These are phyloP conservation scores for Ophraella communa DNA, from an alignment of 2,888 invertebrate genomes.

Conservation along the genomic window DNA sequence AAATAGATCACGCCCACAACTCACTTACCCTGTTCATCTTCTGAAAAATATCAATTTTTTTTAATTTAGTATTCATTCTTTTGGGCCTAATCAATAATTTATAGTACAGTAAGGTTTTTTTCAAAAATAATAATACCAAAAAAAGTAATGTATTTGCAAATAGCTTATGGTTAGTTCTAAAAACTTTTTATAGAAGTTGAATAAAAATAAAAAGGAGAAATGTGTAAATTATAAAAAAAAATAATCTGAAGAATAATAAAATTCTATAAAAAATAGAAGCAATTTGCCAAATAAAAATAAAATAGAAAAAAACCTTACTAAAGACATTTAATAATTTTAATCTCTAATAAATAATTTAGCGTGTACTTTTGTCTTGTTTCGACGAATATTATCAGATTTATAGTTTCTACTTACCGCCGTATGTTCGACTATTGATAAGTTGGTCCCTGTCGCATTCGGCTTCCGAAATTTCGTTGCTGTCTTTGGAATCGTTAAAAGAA, in stretches of 20 bases:
- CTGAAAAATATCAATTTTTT: slow-evolving; percentile 56
- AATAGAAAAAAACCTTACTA: neutral
- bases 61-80: slow-evolving; percentile 25
- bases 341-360: neutral
- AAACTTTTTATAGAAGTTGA: no score
- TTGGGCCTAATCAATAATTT: neutral
- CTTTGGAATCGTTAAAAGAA: slow-evolving; percentile 91
- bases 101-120: slow-evolving; percentile 14
- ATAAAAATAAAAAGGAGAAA: no score
- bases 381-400: neutral
- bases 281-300: neutral
- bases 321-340: neutral
- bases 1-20: slow-evolving; percentile 52
- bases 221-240: neutral
- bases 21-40: slow-evolving; percentile 61
- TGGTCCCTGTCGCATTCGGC: slow-evolving; percentile 90
- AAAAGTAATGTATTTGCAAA: no score
- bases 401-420: slow-evolving; percentile 75
- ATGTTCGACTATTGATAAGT: slow-evolving; percentile 77
- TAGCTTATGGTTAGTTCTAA: no score
- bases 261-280: neutral
- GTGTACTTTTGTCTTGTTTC: neutral
- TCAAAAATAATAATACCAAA: neutral
- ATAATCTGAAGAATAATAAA: no score
- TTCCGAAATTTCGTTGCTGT: slow-evolving; percentile 93